phyloP scores from a whole-genome alignment of 2,888 invertebrate genomes.

The Drepanosiphum platanoidis region DNA sequence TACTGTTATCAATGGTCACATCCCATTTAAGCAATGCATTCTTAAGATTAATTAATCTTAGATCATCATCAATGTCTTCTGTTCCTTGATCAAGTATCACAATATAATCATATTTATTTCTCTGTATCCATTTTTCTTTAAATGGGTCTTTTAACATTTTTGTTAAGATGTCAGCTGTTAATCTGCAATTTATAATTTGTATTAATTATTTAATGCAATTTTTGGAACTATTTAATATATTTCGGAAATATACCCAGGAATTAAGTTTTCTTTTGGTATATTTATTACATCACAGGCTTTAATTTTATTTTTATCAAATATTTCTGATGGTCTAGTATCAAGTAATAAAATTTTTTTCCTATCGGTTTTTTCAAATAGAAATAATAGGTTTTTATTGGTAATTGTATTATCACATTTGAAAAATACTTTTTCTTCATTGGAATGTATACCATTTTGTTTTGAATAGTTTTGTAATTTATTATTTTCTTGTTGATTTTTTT shows the following conservation, averaged over 20 bases:
- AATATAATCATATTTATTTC: constrained; percentile 44
- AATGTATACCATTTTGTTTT: neutral
- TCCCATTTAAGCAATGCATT: constrained; percentile 54
- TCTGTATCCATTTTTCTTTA: constrained; percentile 32
- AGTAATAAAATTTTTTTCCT: constrained; percentile 39
- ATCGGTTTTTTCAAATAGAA: constrained; percentile 21
- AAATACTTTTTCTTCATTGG: constrained; percentile 21
- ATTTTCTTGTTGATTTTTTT: constrained; percentile 27
- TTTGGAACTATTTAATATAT: no score
- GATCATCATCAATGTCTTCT: constrained; percentile 54
- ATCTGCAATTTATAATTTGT: constrained; percentile 25
- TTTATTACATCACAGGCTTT: constrained; percentile 54
- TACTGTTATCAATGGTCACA: constrained; percentile 26
- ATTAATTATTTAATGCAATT: neutral
- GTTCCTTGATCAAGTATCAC: constrained; percentile 55
- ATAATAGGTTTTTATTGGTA: constrained; percentile 38
- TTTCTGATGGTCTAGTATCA: constrained; percentile 52
- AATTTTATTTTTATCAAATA: constrained; percentile 32
- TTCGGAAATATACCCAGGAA: constrained; percentile 15
- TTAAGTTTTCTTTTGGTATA: constrained; percentile 56
- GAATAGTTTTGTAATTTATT: neutral
- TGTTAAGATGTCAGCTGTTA: constrained; percentile 41
- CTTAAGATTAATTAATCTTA: constrained; percentile 37
- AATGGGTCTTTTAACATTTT: constrained; percentile 25
- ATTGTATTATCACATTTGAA: constrained; percentile 51